phyloP scores from a whole-genome alignment of 1,140 invertebrate genomes.

The Drosophila hydei region DNA sequence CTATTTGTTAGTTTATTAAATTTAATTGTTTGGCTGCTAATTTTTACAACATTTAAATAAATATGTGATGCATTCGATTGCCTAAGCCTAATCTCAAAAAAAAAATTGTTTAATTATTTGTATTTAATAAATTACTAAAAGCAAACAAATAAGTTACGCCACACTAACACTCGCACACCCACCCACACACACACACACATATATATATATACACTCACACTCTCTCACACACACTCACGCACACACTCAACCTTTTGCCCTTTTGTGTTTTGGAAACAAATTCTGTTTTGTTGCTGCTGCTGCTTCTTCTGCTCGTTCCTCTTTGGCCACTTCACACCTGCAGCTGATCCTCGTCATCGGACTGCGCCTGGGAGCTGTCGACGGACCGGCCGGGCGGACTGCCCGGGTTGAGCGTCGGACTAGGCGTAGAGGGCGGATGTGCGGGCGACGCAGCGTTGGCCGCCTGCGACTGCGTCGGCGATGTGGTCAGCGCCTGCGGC shows the following conservation, averaged over 20 bases:
- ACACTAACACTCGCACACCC: slow-evolving; percentile 25
- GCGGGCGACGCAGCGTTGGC: slow-evolving; percentile 31
- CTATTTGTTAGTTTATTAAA: slow-evolving; percentile 17
- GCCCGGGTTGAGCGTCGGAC: slow-evolving; percentile 82
- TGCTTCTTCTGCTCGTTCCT: neutral
- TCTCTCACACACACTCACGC: slow-evolving; percentile 4
- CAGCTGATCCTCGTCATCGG: slow-evolving; percentile 82
- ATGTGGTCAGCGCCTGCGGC: slow-evolving; percentile 18
- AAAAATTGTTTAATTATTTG: slow-evolving; percentile 21
- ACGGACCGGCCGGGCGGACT: slow-evolving; percentile 82
- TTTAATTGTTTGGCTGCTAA: slow-evolving; percentile 67
- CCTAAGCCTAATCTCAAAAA: slow-evolving; percentile 40
- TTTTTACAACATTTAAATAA: slow-evolving; percentile 77
- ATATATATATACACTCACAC: slow-evolving; percentile 33
- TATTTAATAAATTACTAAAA: slow-evolving; percentile 61
- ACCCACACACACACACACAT: slow-evolving; percentile 21
- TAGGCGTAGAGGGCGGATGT: slow-evolving; percentile 75
- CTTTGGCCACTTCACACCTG: slow-evolving; percentile 66
- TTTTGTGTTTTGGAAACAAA: slow-evolving; percentile 30
- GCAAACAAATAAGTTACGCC: slow-evolving; percentile 64
- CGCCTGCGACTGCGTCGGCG: slow-evolving; percentile 13
- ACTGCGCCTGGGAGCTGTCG: slow-evolving; percentile 76
- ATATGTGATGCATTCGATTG: slow-evolving; percentile 35
- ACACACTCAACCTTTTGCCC: neutral
- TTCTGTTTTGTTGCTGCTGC: neutral